phyloP scores from a whole-genome alignment of 2,888 invertebrate species.

The Megamerina dolium region DNA sequence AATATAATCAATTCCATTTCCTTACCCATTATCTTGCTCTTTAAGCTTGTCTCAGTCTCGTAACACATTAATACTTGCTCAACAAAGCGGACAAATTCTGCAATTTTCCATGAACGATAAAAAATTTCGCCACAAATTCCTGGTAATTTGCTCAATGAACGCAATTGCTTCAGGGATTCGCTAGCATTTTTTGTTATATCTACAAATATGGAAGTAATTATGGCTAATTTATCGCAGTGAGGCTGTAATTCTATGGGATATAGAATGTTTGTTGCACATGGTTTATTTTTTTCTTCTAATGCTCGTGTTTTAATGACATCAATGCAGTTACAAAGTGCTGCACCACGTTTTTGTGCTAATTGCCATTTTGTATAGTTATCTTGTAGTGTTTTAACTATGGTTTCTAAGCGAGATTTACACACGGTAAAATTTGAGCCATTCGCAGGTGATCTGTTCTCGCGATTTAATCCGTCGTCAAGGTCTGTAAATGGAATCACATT shows the following conservation, averaged over 20 bases:
- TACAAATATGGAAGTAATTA: slow-evolving; percentile 35
- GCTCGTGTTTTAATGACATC: slow-evolving; percentile 39
- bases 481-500: too few relatives aligned
- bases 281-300: slow-evolving; percentile 22
- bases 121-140: slow-evolving; percentile 28
- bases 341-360: slow-evolving; percentile 40
- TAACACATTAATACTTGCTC: slow-evolving; percentile 32
- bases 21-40: slow-evolving; percentile 38
- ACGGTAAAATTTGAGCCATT: slow-evolving; percentile 27
- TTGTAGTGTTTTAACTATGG: slow-evolving; percentile 28
- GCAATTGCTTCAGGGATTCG: slow-evolving; percentile 33
- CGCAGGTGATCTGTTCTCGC: slow-evolving; percentile 18
- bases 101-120: slow-evolving; percentile 40
- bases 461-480: too few relatives aligned
- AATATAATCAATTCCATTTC: not conserved
- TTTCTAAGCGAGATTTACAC: slow-evolving; percentile 32
- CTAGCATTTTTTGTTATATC: slow-evolving; percentile 33
- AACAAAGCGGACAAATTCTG: slow-evolving; percentile 31
- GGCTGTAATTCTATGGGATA: slow-evolving; percentile 34
- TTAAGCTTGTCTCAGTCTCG: slow-evolving; percentile 32
- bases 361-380: slow-evolving; percentile 42
- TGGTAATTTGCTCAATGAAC: slow-evolving; percentile 30
- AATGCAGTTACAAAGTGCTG: slow-evolving; percentile 36
- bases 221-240: slow-evolving; percentile 38
- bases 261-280: not conserved